These are phyloP conservation scores for Arion vulgaris DNA, from an alignment of 1,140 invertebrate genomes.

Conservation along the genomic window DNA sequence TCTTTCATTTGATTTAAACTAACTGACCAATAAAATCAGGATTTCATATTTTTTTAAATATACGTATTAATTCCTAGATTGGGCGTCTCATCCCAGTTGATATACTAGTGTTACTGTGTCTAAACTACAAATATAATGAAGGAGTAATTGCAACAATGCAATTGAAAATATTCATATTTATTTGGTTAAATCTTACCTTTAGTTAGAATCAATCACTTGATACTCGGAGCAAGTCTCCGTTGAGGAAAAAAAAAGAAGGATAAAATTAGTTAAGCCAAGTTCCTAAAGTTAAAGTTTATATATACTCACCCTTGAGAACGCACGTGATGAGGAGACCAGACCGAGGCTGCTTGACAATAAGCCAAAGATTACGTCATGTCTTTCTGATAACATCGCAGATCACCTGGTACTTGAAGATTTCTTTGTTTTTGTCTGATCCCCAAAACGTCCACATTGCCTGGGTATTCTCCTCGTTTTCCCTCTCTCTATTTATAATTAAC, in stretches of 20 bases:
- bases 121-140: no score
- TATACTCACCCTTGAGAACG: slow-evolving; percentile 15
- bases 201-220: not conserved
- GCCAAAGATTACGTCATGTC: slow-evolving; percentile 27
- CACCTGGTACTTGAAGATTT: not conserved
- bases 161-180: no score
- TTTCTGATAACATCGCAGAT: not conserved
- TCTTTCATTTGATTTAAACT: no score
- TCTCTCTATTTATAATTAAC: no score
- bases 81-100: no score
- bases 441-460: not conserved
- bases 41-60: no score
- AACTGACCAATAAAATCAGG: no score
- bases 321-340: slow-evolving; percentile 27
- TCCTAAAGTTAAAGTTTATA: slow-evolving; percentile 32
- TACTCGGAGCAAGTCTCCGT: slow-evolving; percentile 8
- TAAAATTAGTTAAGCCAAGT: slow-evolving; percentile 7
- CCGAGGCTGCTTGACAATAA: slow-evolving; percentile 29
- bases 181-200: not conserved
- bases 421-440: slow-evolving; percentile 26
- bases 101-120: no score
- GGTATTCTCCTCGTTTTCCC: not conserved
- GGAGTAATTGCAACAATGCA: no score
- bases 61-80: no score
- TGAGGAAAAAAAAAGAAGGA: not conserved